Evolutionary conservation across 2,888 invertebrate genomes (phyloP).

Genomic region (Blastobasis lacticolella): DNA sequence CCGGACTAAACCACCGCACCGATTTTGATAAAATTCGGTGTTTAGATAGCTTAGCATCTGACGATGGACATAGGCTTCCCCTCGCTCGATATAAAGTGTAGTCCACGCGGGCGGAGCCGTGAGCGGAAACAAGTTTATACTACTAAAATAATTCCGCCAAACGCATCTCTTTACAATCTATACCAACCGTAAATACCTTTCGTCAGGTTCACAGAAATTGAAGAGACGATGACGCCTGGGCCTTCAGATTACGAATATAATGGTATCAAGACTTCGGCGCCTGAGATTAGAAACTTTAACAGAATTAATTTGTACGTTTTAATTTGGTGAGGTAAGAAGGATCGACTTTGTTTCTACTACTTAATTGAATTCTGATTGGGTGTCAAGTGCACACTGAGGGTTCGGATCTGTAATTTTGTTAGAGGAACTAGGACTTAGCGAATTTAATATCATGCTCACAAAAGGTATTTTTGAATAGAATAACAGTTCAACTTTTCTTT

Average conservation of each 20-base stretch:
- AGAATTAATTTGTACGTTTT: conserved; percentile 21
- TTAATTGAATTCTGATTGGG: conserved; percentile 18
- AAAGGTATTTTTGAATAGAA: too few relatives aligned
- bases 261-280: conserved; percentile 17
- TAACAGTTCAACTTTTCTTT: too few relatives aligned
- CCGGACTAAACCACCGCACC: too few relatives aligned
- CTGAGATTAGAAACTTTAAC: conserved; percentile 23
- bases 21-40: too few relatives aligned
- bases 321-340: conserved; percentile 15
- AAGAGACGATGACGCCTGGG: conserved; percentile 11
- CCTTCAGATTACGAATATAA: conserved; percentile 17
- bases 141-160: too few relatives aligned
- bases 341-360: conserved; percentile 14
- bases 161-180: too few relatives aligned
- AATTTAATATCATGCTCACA: too few relatives aligned
- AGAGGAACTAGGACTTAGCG: not conserved
- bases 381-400: conserved; percentile 16
- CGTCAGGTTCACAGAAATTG: conserved; percentile 5
- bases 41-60: too few relatives aligned
- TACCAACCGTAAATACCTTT: not conserved
- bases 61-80: too few relatives aligned
- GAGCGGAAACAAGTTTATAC: too few relatives aligned
- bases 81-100: too few relatives aligned
- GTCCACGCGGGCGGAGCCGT: too few relatives aligned
- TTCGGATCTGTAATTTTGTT: not conserved